A percentile compares a stretch with the other conserved stretches of the same genome.
phyloP scores from a whole-genome alignment of 2,113 vertebrate genomes.

The Rhinichthys klamathensis region DNA sequence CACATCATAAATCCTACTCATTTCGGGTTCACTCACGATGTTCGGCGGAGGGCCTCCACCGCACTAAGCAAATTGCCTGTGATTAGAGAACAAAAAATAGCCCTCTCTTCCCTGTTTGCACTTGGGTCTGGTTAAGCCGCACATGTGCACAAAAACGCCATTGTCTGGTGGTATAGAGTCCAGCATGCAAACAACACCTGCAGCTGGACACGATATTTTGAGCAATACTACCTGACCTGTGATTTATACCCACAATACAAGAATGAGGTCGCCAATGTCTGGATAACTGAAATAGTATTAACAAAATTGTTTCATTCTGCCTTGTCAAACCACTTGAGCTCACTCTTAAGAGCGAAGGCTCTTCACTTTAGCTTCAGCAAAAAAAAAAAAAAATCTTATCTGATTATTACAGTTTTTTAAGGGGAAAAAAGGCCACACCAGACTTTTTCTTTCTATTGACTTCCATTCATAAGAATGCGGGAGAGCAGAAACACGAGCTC shows the following conservation, averaged over 20 bases:
- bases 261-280: background rate
- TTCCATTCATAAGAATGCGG: too few relatives aligned
- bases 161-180: conserved; percentile 5
- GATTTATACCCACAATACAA: background rate
- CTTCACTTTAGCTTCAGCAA: background rate
- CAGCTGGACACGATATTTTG: conserved; percentile 7
- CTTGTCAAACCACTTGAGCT: background rate
- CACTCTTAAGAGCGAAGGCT: background rate
- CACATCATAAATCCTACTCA: conserved; percentile 72
- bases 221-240: background rate
- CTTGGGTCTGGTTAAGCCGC: conserved; percentile 4
- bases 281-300: background rate
- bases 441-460: too few relatives aligned
- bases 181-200: conserved; percentile 22
- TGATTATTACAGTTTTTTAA: background rate
- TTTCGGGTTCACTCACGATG: conserved; percentile 63
- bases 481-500: too few relatives aligned
- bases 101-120: conserved; percentile 38
- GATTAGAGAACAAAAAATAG: conserved; percentile 59
- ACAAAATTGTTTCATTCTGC: background rate
- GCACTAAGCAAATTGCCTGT: conserved; percentile 68
- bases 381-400: background rate
- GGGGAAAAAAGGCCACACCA: too few relatives aligned
- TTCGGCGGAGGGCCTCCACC: conserved; percentile 43
- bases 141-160: conserved; percentile 35